These are phyloP conservation scores for Drosophila busckii DNA, from an alignment of 1,140 invertebrate genomes.

Conservation along the genomic window DNA sequence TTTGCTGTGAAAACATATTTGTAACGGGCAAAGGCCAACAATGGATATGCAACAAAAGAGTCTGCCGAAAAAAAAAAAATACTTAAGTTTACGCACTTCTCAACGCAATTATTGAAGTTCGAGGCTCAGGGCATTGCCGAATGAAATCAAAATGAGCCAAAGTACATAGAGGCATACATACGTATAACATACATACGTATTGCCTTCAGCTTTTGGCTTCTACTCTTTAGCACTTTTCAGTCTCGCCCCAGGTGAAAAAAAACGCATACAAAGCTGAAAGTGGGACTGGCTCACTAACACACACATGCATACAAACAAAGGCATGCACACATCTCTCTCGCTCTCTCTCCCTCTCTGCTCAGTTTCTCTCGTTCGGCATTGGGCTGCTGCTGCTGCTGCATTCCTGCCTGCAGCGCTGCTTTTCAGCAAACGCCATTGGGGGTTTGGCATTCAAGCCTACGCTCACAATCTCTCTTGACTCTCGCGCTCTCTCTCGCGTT, in stretches of 20 bases:
- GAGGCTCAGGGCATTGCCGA: background rate
- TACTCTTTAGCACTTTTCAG: constrained; percentile 22
- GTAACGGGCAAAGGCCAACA: constrained; percentile 59
- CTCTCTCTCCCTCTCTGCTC: constrained; percentile 1
- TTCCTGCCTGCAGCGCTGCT: constrained; percentile 52
- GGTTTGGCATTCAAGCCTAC: constrained; percentile 64
- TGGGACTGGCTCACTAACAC: no score
- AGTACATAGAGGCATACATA: background rate
- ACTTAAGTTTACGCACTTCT: constrained; percentile 69
- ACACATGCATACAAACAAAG: no score
- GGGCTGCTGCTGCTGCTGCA: no score
- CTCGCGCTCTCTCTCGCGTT: constrained; percentile 8
- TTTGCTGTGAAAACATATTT: constrained; percentile 75
- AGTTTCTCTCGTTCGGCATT: constrained; percentile 4
- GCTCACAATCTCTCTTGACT: constrained; percentile 15
- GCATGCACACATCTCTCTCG: background rate
- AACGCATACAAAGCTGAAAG: no score
- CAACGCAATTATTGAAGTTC: constrained; percentile 66
- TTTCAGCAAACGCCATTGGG: constrained; percentile 65
- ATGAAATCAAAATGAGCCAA: constrained; percentile 17
- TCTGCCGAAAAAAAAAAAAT: constrained; percentile 26
- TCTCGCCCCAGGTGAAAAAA: constrained; percentile 33
- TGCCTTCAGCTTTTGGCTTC: constrained; percentile 24
- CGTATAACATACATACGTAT: constrained; percentile 1
- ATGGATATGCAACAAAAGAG: constrained; percentile 47